These are phyloP conservation scores for Daphoenositta chrysoptera DNA, from an alignment of 2,113 vertebrate species.

Conservation along the genomic window DNA sequence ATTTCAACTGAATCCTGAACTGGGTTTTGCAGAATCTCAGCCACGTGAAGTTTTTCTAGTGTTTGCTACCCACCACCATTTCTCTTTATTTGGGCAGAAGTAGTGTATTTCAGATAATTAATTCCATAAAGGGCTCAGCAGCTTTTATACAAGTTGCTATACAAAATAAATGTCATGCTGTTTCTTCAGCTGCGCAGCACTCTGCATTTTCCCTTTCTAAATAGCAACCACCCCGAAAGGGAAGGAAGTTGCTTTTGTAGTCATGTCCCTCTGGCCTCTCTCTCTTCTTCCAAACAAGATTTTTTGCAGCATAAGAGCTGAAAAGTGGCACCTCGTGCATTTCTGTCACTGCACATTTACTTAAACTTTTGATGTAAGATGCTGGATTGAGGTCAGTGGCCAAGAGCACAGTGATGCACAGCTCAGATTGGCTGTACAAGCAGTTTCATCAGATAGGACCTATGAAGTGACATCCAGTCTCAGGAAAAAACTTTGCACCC, in stretches of 20 bases:
- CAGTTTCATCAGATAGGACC: background rate
- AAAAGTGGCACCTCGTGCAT: background rate
- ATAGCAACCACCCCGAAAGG: conserved; percentile 11
- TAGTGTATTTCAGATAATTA: background rate
- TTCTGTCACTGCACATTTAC: background rate
- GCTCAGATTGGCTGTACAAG: background rate
- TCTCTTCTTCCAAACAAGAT: background rate
- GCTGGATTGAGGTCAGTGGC: background rate
- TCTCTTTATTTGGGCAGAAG: conserved; percentile 5
- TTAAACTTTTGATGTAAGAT: background rate
- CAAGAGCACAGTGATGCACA: background rate
- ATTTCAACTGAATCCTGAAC: background rate
- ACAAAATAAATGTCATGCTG: conserved; percentile 20
- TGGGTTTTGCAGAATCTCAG: background rate
- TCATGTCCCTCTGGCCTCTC: background rate
- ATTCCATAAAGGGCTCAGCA: background rate
- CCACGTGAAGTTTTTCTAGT: background rate
- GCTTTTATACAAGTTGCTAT: background rate
- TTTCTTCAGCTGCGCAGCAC: conserved; percentile 21
- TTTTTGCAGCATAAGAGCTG: background rate
- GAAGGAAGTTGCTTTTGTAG: conserved; percentile 18
- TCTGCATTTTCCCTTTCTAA: conserved; percentile 27
- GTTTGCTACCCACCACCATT: background rate
- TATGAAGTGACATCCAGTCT: background rate
- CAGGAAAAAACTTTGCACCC: background rate